Evolutionary conservation across 2,113 vertebrate species (phyloP), one percentile per base, ranked within the genome.

Genomic region (Bucco capensis): DNA sequence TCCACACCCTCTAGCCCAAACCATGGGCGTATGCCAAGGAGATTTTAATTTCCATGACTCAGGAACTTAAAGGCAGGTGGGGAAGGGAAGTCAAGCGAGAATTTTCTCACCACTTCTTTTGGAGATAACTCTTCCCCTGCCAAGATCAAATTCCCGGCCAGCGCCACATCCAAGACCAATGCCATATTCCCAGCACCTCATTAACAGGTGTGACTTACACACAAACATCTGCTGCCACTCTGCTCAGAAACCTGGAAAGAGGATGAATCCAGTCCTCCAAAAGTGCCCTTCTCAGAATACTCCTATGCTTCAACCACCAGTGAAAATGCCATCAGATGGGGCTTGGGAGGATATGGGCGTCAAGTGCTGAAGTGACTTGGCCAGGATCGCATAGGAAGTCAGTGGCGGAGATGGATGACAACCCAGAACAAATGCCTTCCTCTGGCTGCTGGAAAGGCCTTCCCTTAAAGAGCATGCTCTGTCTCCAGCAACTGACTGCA

Each of bases 11-110:
- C 82, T 56, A 95, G 78, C 92, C 95, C 92, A 93, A 94, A 95
- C 78, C 84, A 90, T 96, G 91, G 95, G 95, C 49, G 94, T 89
- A 89, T 94, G 96, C 95, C 96, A 96, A 89, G 71, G 58, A 93
- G 91, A 87, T 95, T 96, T 96, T 95, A 91, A 93, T 96, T 96
- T 96, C 93, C 90, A 93, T 96, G 95, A 96, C 95, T 96, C 94
- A 96, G 92, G 94, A 93, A 87, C 94, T 91, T 79, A 92, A 91
- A 94, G 86, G 86, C 89, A 95, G 90, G 92, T 90, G 92, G 92
- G 91, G 95, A 96, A 93, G 71, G 60, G 93, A 95, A 93, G 93
- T 95, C 94, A 79, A 89, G 92, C 37, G 25, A 95, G 94, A 91
- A 96, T 94, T 94, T 92, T 90, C 84, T 96, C 94, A 96, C 90